These are phyloP conservation scores for Hyposmocoma kahamanoa DNA, from an alignment of 1,140 invertebrate species.

Conservation along the genomic window DNA sequence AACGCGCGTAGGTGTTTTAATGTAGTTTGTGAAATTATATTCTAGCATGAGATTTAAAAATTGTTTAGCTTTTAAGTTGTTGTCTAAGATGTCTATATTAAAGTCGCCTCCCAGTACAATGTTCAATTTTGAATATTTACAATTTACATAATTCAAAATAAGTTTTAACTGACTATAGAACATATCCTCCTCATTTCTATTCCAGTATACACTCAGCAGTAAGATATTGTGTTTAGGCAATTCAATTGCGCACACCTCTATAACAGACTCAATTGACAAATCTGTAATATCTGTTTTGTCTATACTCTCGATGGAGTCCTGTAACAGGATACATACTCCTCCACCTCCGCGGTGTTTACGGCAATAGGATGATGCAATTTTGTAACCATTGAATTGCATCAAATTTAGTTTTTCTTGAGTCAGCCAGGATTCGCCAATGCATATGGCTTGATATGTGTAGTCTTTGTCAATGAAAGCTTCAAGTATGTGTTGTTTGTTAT, in stretches of 20 bases:
- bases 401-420: not conserved
- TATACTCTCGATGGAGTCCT: not conserved
- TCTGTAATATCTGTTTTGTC: not conserved
- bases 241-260: not conserved
- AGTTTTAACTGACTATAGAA: not conserved
- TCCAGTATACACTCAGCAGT: not conserved
- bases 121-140: not conserved
- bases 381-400: not conserved
- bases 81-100: not conserved
- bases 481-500: not conserved
- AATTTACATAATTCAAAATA: not conserved
- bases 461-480: not conserved
- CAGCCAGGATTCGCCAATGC: not conserved
- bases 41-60: not conserved
- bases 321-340: not conserved
- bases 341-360: not conserved
- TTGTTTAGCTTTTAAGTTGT: not conserved
- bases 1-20: not conserved
- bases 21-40: not conserved
- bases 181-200: not conserved
- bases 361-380: not conserved
- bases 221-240: not conserved
- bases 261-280: not conserved
- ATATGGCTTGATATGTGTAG: not conserved
- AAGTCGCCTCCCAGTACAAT: not conserved